phyloP scores from a whole-genome alignment of 2,113 vertebrate species.

The Passer domesticus region DNA sequence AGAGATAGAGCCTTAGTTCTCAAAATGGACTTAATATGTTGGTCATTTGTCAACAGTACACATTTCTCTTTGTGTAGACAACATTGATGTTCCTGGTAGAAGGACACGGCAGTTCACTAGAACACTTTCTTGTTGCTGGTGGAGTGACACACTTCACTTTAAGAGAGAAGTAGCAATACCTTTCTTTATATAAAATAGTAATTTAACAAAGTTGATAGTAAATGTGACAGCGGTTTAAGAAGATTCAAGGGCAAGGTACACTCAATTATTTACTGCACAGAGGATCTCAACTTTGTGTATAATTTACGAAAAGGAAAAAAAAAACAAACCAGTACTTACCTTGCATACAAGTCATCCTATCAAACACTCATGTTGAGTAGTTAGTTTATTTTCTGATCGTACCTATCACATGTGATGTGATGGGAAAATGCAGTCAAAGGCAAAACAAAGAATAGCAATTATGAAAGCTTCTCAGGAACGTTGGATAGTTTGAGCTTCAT shows the following conservation, averaged over 20 bases:
- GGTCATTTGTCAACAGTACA: neutral
- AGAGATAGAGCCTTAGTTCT: neutral
- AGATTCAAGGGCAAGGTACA: neutral
- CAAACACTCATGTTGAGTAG: neutral
- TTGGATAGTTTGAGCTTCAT: neutral
- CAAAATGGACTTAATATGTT: neutral
- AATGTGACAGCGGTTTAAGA: neutral
- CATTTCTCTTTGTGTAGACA: neutral
- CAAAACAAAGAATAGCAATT: neutral
- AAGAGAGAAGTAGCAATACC: neutral
- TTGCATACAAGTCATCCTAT: neutral
- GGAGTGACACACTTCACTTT: neutral
- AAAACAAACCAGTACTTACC: neutral
- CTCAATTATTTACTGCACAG: neutral
- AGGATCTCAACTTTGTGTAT: neutral
- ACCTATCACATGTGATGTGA: neutral
- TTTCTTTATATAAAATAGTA: neutral
- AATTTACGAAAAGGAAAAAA: neutral
- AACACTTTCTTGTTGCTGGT: neutral
- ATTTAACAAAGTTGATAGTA: neutral
- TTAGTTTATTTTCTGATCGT: neutral
- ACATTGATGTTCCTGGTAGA: neutral
- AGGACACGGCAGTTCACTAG: neutral
- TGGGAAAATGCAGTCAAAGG: neutral
- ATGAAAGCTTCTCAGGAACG: neutral